Percentiles rank a stretch among this genome's conserved stretches.
phyloP scores from a whole-genome alignment of 1,140 invertebrate species.

The Littorina saxatilis region DNA sequence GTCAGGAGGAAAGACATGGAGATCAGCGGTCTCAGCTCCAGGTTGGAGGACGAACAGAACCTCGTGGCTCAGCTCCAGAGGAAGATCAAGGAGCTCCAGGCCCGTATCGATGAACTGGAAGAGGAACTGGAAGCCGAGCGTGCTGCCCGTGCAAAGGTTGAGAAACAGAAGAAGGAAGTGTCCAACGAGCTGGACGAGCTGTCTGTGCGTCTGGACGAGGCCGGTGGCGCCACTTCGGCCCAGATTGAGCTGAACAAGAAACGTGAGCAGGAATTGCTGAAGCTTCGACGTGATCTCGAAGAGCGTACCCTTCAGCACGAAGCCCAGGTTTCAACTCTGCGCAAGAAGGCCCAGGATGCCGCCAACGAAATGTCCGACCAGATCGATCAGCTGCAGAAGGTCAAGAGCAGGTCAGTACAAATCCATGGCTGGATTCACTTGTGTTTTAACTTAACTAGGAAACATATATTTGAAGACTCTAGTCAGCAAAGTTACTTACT shows the following conservation, averaged over 20 bases:
- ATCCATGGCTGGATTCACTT: too few species aligned
- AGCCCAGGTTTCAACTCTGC: constrained; percentile 92
- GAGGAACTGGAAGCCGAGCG: constrained; percentile 98
- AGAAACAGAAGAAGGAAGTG: constrained; percentile 97
- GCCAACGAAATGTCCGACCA: constrained; percentile 96
- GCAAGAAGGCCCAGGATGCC: constrained; percentile 99
- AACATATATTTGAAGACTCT: too few species aligned
- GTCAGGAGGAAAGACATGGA: constrained; percentile 92
- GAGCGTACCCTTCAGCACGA: constrained; percentile 99
- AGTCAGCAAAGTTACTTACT: too few species aligned
- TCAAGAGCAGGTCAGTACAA: constrained; percentile 95
- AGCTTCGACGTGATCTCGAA: constrained; percentile 97
- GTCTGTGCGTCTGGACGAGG: constrained; percentile 97
- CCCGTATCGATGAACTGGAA: constrained; percentile 97
- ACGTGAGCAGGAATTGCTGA: constrained; percentile 98
- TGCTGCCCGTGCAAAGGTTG: constrained; percentile 96
- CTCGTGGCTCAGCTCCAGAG: constrained; percentile 96
- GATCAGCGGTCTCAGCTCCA: constrained; percentile 93
- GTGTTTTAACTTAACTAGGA: too few species aligned
- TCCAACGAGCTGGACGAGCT: constrained; percentile 98
- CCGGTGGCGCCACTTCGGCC: constrained; percentile 98
- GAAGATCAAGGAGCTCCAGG: constrained; percentile 98
- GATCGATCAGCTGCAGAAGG: constrained; percentile 99
- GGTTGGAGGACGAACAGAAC: constrained; percentile 98
- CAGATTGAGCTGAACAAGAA: constrained; percentile 99